These are phyloP conservation scores for Ormyrus nitidulus DNA, from an alignment of 2,888 invertebrate genomes.

Conservation along the genomic window DNA sequence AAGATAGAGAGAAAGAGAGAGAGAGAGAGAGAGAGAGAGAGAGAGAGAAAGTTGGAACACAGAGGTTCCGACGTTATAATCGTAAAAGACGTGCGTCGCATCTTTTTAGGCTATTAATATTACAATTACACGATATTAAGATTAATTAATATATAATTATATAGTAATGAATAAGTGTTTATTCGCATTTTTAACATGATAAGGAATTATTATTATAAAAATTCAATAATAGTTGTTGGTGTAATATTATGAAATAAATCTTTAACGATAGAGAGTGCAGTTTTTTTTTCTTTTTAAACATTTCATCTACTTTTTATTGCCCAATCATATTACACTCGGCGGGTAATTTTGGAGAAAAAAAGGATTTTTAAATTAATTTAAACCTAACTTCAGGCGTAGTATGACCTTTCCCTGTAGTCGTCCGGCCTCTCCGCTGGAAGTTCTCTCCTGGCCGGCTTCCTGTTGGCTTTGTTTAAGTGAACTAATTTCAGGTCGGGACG, in stretches of 20 bases:
- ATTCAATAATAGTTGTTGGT: constrained; percentile 75
- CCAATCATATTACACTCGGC: too few species aligned
- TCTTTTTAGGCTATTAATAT: constrained; percentile 72
- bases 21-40: constrained; percentile 17
- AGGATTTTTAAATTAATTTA: too few species aligned
- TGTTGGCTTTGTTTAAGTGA: not conserved
- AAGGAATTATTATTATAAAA: constrained; percentile 73
- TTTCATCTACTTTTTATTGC: not conserved
- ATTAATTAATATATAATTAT: constrained; percentile 72
- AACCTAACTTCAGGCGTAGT: too few species aligned
- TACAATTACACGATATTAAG: constrained; percentile 70
- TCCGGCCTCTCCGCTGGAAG: too few species aligned
- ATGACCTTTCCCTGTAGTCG: too few species aligned
- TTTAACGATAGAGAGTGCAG: constrained; percentile 68
- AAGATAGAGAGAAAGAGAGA: constrained; percentile 31
- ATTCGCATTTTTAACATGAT: constrained; percentile 74
- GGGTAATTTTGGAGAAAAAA: too few species aligned
- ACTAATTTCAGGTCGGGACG: constrained; percentile 20
- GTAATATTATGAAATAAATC: constrained; percentile 75
- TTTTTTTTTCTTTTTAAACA: constrained; percentile 27
- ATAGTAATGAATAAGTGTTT: constrained; percentile 73
- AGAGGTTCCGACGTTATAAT: constrained; percentile 49
- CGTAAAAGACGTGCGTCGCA: constrained; percentile 67
- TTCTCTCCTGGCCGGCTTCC: too few species aligned
- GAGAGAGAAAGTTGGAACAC: constrained; percentile 31